Percentiles rank a stretch among this genome's conserved stretches.
These are phyloP conservation scores for Siniperca chuatsi DNA, from an alignment of 2,113 vertebrate species.

Conservation along the genomic window DNA sequence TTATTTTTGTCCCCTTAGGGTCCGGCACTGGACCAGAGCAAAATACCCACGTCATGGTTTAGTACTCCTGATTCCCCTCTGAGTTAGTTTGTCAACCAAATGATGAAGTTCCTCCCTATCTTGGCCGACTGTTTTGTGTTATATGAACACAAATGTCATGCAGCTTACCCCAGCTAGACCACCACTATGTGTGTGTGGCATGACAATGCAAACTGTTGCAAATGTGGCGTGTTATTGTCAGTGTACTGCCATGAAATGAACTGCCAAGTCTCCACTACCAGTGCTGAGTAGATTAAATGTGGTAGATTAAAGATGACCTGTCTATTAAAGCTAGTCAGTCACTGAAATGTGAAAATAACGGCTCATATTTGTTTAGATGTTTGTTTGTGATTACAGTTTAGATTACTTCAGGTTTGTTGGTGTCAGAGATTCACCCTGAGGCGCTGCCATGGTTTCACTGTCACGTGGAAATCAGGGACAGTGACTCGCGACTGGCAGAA, in stretches of 20 bases:
- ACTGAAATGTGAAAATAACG: neutral
- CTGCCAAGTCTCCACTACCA: neutral
- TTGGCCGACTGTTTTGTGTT: neutral
- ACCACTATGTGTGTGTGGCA: neutral
- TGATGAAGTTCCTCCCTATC: neutral
- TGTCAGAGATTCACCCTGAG: neutral
- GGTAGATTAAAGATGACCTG: neutral
- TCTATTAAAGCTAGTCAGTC: neutral
- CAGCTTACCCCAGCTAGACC: neutral
- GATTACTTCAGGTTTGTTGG: neutral
- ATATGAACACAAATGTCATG: conserved; percentile 12
- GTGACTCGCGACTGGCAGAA: neutral
- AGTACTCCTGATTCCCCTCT: neutral
- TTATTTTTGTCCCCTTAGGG: neutral
- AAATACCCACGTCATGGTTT: conserved; percentile 7
- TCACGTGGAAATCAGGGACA: neutral
- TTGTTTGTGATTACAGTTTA: neutral
- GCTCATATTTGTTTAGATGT: neutral
- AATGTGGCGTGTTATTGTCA: neutral
- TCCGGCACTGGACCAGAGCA: neutral
- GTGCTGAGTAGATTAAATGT: neutral
- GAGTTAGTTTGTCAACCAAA: neutral
- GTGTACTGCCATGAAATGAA: neutral
- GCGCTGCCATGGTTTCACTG: neutral
- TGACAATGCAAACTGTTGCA: neutral